A percentile compares a stretch with the other conserved stretches of the same genome.
Conservation (phyloP, 2,888 invertebrate genomes). For the Stramonita haemastoma region DNA sequence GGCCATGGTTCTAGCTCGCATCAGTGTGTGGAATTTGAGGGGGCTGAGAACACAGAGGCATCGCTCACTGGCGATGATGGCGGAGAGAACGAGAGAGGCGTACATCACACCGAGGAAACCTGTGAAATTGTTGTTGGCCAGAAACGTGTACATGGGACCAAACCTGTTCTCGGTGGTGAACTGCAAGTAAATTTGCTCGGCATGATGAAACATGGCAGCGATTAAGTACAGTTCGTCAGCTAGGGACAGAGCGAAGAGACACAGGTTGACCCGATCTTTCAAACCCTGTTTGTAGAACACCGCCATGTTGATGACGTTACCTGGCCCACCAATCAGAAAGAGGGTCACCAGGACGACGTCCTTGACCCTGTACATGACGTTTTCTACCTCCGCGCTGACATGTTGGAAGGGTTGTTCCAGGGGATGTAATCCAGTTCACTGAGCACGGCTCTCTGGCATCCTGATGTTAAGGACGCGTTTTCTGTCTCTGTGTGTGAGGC, state of each 20-base stretch:
- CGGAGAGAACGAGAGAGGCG: constrained; percentile 4
- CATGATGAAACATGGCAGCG: not conserved
- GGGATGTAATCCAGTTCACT: not conserved
- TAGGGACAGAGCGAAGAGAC: constrained; percentile 17
- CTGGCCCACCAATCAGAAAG: constrained; percentile 27
- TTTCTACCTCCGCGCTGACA: constrained; percentile 5
- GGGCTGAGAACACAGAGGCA: constrained; percentile 16
- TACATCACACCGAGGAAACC: not conserved
- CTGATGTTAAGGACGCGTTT: not conserved
- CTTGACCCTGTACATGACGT: not conserved
- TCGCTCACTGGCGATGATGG: constrained; percentile 29
- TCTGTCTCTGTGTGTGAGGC: not conserved
- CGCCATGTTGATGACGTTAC: constrained; percentile 35
- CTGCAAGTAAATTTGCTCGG: constrained; percentile 1
- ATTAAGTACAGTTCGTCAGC: constrained; percentile 12
- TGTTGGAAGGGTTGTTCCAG: constrained; percentile 19
- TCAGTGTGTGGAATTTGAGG: constrained; percentile 1
- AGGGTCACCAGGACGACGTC: not conserved
- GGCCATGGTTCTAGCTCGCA: constrained; percentile 18
- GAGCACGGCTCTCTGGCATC: not conserved
- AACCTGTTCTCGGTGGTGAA: constrained; percentile 15
- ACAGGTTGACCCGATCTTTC: constrained; percentile 26
- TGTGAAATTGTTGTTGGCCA: not conserved
- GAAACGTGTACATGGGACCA: not conserved
- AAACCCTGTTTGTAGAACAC: constrained; percentile 31